phyloP scores from a whole-genome alignment of 2,113 vertebrate species.

The Anser cygnoides region DNA sequence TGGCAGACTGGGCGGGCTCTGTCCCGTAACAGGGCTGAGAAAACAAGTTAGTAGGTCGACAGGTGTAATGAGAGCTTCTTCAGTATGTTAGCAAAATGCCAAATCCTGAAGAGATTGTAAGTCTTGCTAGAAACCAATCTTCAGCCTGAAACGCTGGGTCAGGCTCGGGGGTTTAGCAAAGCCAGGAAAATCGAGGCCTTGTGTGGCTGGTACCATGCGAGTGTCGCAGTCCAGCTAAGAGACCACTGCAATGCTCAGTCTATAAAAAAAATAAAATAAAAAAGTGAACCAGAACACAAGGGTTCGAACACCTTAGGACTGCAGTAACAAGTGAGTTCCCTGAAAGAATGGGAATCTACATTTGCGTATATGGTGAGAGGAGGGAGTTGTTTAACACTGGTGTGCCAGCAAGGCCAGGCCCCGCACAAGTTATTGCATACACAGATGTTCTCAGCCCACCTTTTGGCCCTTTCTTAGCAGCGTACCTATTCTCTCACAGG shows the following conservation, averaged over 20 bases:
- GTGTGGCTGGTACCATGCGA: neutral
- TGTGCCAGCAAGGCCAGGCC: neutral
- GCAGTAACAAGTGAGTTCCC: neutral
- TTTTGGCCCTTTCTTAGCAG: neutral
- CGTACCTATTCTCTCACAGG: neutral
- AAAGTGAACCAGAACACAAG: neutral
- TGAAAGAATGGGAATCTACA: neutral
- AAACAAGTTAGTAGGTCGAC: neutral
- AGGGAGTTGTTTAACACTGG: neutral
- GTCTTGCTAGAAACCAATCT: neutral
- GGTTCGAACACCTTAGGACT: neutral
- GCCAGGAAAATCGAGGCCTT: fast-evolving
- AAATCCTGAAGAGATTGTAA: neutral
- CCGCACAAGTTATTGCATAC: neutral
- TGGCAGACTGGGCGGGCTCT: fast-evolving
- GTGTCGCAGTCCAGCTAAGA: neutral
- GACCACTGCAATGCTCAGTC: neutral
- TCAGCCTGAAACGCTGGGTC: neutral
- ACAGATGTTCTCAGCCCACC: neutral
- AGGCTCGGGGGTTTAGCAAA: neutral
- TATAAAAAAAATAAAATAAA: neutral
- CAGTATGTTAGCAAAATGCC: neutral
- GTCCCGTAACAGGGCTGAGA: neutral
- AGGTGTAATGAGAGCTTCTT: neutral
- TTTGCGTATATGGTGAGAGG: neutral